Conservation (phyloP, 1,140 invertebrate species). For the Muscidifurax raptorellus region DNA sequence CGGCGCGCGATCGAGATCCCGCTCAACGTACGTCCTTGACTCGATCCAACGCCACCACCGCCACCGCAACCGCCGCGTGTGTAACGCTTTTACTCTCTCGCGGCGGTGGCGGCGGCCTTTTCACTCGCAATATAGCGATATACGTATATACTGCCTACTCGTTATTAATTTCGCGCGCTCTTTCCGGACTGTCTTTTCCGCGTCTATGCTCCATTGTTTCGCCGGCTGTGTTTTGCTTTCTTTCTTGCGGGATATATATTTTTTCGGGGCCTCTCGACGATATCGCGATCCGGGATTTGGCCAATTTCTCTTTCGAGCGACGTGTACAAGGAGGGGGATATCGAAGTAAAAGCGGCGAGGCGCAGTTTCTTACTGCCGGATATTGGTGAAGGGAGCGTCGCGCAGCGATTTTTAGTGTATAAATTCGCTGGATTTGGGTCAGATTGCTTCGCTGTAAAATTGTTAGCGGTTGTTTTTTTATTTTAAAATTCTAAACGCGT, state of each 20-base stretch:
- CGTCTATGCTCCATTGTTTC: not conserved
- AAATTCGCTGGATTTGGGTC: not conserved
- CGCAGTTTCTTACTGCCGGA: not conserved
- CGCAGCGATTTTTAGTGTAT: not conserved
- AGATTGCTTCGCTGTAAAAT: not conserved
- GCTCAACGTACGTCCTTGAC: conserved; percentile 55
- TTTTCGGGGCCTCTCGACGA: not conserved
- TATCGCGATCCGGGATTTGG: conserved; percentile 10
- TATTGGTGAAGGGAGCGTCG: not conserved
- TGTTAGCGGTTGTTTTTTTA: no score
- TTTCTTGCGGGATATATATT: not conserved
- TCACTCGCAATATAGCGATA: conserved; percentile 19
- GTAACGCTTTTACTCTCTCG: conserved; percentile 40
- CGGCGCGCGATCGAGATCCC: conserved; percentile 62
- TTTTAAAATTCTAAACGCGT: no score
- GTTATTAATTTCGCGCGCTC: not conserved
- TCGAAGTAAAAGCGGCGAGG: not conserved
- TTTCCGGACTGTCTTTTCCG: not conserved
- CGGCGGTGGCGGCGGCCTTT: conserved; percentile 16
- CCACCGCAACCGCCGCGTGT: not conserved
- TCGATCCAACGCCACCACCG: not conserved
- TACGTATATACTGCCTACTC: not conserved
- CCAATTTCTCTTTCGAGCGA: conserved; percentile 39
- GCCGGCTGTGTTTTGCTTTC: not conserved
- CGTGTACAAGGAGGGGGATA: not conserved